Evolutionary conservation across 2,113 vertebrate genomes (phyloP).

Genomic region (Podarcis muralis): DNA sequence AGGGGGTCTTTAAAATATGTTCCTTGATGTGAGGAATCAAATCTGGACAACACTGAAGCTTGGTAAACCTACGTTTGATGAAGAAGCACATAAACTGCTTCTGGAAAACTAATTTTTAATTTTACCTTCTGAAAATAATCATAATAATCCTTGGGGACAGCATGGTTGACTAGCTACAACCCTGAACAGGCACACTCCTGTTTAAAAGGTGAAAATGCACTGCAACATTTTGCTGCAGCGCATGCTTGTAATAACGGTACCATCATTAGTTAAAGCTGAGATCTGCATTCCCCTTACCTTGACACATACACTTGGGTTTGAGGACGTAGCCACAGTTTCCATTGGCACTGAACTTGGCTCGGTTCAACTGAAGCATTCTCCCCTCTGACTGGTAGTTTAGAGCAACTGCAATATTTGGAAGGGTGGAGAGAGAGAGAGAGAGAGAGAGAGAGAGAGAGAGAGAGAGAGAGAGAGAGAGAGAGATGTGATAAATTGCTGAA

Average conservation of each 20-base stretch:
- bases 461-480: too few relatives aligned
- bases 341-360: slow-evolving; percentile 95
- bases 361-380: slow-evolving; percentile 93
- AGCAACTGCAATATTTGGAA: slow-evolving; percentile 80
- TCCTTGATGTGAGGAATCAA: too few relatives aligned
- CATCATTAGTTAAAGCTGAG: rapidly evolving
- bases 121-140: too few relatives aligned
- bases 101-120: too few relatives aligned
- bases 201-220: background rate
- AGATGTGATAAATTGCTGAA: background rate
- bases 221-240: background rate
- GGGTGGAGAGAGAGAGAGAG: too few relatives aligned
- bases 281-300: slow-evolving; percentile 78
- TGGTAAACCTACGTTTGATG: too few relatives aligned
- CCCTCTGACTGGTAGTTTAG: slow-evolving; percentile 98
- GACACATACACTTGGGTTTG: slow-evolving; percentile 92
- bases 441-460: too few relatives aligned
- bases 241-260: background rate
- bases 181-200: background rate
- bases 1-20: too few relatives aligned
- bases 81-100: too few relatives aligned
- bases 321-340: slow-evolving; percentile 95
- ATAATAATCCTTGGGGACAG: background rate
- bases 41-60: too few relatives aligned
- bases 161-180: background rate